A percentile compares a stretch with the other conserved stretches of the same genome.
These are phyloP conservation scores for Xanthia togata DNA, from an alignment of 2,888 invertebrate species.

Conservation along the genomic window DNA sequence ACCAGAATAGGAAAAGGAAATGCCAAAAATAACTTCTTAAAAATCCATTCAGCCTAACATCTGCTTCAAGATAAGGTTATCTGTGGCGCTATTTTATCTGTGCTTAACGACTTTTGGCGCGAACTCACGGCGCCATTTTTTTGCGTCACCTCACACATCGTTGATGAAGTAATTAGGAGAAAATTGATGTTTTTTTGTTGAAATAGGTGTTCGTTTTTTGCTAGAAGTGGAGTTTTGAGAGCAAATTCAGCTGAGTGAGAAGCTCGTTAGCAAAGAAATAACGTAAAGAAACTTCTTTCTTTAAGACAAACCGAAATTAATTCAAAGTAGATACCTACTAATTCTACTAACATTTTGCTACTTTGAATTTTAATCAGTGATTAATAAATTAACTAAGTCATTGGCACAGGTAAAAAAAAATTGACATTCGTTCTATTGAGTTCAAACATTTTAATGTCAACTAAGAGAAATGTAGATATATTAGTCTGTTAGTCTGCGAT, in stretches of 20 bases:
- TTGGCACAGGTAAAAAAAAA: background rate
- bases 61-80: constrained; percentile 65
- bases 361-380: background rate
- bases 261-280: constrained; percentile 27
- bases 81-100: constrained; percentile 66
- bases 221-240: background rate
- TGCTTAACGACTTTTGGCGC: constrained; percentile 68
- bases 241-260: background rate
- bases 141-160: constrained; percentile 68
- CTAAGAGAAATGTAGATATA: too few relatives aligned
- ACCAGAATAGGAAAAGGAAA: constrained; percentile 59
- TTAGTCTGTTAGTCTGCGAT: too few relatives aligned
- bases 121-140: constrained; percentile 66
- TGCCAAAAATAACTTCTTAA: constrained; percentile 62
- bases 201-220: constrained; percentile 39
- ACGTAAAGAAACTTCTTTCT: too few relatives aligned
- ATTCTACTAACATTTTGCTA: background rate
- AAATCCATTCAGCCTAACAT: constrained; percentile 59
- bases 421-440: too few relatives aligned
- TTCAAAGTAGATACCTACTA: too few relatives aligned
- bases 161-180: constrained; percentile 61
- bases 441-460: too few relatives aligned
- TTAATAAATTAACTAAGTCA: background rate
- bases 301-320: background rate
- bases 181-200: constrained; percentile 54